Conservation (phyloP, 2,797 vertebrate species). For the Clamator glandarius region DNA sequence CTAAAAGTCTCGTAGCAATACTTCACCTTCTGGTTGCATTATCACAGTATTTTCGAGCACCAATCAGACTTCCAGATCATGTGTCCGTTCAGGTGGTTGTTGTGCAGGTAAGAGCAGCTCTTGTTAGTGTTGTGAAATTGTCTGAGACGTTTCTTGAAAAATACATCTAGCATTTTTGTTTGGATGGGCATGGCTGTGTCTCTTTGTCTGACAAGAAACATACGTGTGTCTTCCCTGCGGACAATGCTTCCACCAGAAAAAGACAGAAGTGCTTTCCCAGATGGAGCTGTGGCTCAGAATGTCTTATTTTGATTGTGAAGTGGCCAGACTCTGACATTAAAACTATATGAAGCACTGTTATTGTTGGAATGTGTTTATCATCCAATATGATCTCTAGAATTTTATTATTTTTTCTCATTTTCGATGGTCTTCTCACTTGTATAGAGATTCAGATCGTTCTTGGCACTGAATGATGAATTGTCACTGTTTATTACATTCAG, state of each 20-base stretch:
- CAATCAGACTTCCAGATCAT: conserved; percentile 95
- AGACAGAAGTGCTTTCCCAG: conserved; percentile 30
- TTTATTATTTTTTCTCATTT: conserved; percentile 57
- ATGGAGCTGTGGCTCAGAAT: conserved; percentile 35
- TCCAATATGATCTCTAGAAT: conserved; percentile 51
- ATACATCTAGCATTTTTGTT: background rate
- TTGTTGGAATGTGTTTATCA: conserved; percentile 44
- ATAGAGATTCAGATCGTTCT: conserved; percentile 69
- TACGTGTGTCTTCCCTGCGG: background rate
- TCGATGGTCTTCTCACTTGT: conserved; percentile 34
- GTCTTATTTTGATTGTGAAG: conserved; percentile 10
- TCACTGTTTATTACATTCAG: conserved; percentile 56
- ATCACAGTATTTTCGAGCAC: conserved; percentile 96
- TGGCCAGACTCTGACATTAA: conserved; percentile 15
- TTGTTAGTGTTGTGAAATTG: background rate
- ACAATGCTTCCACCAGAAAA: background rate
- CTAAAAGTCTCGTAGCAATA: conserved; percentile 96
- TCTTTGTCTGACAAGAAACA: background rate
- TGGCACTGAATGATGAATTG: conserved; percentile 54
- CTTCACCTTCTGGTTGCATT: conserved; percentile 95
- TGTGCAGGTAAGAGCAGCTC: conserved; percentile 87
- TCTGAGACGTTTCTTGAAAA: background rate
- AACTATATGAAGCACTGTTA: conserved; percentile 30
- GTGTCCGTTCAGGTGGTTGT: conserved; percentile 98
- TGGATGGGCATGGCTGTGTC: rapidly evolving